A percentile compares a stretch with the other conserved stretches of the same genome.
phyloP scores from a whole-genome alignment of 1,140 invertebrate genomes.

The Eumeta japonica region DNA sequence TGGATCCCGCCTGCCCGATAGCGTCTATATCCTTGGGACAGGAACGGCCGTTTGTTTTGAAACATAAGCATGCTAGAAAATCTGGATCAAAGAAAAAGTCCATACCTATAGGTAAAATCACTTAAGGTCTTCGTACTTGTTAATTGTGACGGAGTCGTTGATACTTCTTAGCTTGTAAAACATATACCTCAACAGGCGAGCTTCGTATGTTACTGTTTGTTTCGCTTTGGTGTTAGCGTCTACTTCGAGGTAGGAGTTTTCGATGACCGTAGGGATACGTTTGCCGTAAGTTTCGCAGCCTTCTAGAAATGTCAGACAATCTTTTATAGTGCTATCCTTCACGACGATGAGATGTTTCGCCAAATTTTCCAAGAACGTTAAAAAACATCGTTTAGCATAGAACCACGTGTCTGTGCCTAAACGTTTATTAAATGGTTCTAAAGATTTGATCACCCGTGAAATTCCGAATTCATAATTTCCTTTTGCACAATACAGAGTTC shows the following conservation, averaged over 20 bases:
- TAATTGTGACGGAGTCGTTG: conserved; percentile 50
- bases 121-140: conserved; percentile 56
- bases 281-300: conserved; percentile 88
- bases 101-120: conserved; percentile 42
- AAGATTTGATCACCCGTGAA: conserved; percentile 92
- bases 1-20: conserved; percentile 63
- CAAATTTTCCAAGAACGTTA: conserved; percentile 90
- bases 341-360: conserved; percentile 89
- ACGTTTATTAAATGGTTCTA: conserved; percentile 95
- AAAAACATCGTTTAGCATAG: conserved; percentile 92
- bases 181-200: conserved; percentile 80
- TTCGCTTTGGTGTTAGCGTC: conserved; percentile 72
- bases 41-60: conserved; percentile 65
- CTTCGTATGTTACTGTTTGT: conserved; percentile 92
- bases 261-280: conserved; percentile 80
- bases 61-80: conserved; percentile 61
- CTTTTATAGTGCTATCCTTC: conserved; percentile 83
- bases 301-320: conserved; percentile 90
- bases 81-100: conserved; percentile 38
- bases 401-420: conserved; percentile 97
- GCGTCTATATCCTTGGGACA: conserved; percentile 71
- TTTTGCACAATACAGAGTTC: conserved; percentile 97
- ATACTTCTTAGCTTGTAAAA: conserved; percentile 70
- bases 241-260: conserved; percentile 76
- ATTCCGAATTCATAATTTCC: conserved; percentile 99